These are phyloP conservation scores for Lasioglossum malachurum DNA, from an alignment of 2,888 invertebrate species.

Conservation along the genomic window DNA sequence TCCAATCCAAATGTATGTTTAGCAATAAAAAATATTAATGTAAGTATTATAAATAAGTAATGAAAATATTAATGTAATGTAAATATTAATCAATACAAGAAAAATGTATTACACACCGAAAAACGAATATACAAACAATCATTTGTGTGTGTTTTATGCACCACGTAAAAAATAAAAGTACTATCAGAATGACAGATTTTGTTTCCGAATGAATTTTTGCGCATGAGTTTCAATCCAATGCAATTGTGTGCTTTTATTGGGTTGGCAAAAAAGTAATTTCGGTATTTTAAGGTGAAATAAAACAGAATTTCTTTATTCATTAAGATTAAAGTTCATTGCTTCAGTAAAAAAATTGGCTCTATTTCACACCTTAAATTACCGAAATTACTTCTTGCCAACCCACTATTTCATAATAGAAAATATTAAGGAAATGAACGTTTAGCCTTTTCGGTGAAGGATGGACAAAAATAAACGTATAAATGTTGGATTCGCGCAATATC, in stretches of 20 bases:
- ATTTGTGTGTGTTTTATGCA: too few species aligned
- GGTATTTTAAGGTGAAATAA: too few species aligned
- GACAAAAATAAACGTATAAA: neutral
- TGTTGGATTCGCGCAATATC: conserved; percentile 4
- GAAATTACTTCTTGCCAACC: too few species aligned
- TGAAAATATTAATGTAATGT: neutral
- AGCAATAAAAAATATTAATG: neutral
- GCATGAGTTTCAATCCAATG: neutral
- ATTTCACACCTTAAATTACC: too few species aligned
- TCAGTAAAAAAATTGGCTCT: too few species aligned
- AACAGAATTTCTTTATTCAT: too few species aligned
- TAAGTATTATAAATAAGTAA: too few species aligned
- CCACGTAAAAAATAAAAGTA: too few species aligned
- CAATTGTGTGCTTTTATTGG: neutral
- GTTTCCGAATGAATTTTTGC: neutral
- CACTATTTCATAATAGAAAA: neutral
- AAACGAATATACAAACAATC: neutral
- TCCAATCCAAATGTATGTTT: neutral
- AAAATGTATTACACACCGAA: neutral
- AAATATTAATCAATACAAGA: neutral
- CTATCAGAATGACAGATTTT: too few species aligned
- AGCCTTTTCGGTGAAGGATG: neutral
- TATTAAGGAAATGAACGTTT: neutral
- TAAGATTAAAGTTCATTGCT: too few species aligned
- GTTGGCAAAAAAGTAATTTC: too few species aligned